Evolutionary conservation across 2,797 vertebrate species (phyloP), one percentile per base, ranked within the genome.

Genomic region (Threskiornis aethiopicus): DNA sequence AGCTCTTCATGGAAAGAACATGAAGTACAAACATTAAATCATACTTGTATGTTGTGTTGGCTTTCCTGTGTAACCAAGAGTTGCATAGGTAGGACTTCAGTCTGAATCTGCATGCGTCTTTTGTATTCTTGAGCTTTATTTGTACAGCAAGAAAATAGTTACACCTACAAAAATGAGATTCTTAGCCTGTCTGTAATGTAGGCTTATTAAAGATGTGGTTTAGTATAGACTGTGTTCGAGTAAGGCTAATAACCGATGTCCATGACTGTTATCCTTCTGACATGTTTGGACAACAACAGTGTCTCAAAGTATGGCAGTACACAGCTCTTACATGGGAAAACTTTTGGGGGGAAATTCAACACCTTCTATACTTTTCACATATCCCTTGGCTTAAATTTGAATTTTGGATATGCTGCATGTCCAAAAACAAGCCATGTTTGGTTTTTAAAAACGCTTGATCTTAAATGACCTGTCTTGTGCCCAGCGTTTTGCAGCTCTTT

Each of bases 221-320:
- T 13, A 52, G 28, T 70, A 5, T n/a, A 44, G 54, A 6, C 52
- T 1, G 1, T 76, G 21, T 85, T 85, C 61, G 70, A 49, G 12
- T 42, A 47, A 62, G n/a, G 11, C 52, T 73, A 2, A 2, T 70
- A 65, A n/a, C 12, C 66, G 1, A 0, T 52, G 21, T 64, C 61
- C 4, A 0, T 66, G 16, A 12, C 69, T 44, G 0, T 51, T 64
- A 17, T 0, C 24, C 35, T 72, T 81, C 47, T 78, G 52, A 21
- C 10, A 1, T 7, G 11, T 57, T 84, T 54, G 58, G 14, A 28
- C 35, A 83, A 3, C 17, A 64, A 0, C 52, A 26, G 12, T n/a
- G 16, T 69, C 47, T 80, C 37, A 17, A 21, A 51, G 17, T 33
- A 3, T 13, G 22, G n/a, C 22, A 1, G 2, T 73, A 21, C 9